Base-by-base conservation (phyloP, 2,113 vertebrate genomes). In the Porphyrio hochstetteri region DNA sequence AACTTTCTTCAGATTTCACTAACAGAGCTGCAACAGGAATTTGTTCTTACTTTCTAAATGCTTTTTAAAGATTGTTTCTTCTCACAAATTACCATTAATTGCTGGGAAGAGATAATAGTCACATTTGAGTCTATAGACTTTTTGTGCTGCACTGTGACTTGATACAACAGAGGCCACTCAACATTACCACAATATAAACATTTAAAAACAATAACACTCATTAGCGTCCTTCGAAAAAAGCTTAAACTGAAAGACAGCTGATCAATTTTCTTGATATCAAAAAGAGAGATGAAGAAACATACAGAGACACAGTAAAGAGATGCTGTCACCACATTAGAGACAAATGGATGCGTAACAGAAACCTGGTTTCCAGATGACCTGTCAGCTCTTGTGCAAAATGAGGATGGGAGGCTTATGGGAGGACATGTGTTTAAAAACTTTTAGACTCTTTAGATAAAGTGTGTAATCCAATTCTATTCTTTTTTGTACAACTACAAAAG, bases 341-440 rank as follows among this genome's bases (percentile, higher is more conserved):
- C 56, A 97, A 96, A 93, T 71, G 48, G 42, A 89, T 40, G 35
- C 6, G 1, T 64, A 93, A 86, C 2, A 93, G 53, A 83, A 95
- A 83, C 93, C 86, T 96, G 92, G 88, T 95, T 92, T 86, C 77
- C 95, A 96, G 93, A 95, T 90, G 89, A 95, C 57, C 44, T 56
- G 46, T 88, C 86, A 91, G 69, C 64, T 94, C 82, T 46, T 84
- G 42, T 82, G 44, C 87, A 94, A 97, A 90, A 89, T 33, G 18
- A 90, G 44, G 77, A 85, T 36, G 38, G 68, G 69, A 90, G 96
- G 89, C 67, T 79, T 68, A 95, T 3, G 92, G 63, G 23, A 88
- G 33, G 24, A 60, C 31, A 70, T 56, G 64, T 90, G 42, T 92
- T 82, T 87, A 25, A 92, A 94, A 90, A 38, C 72, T 88, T 63